These are phyloP conservation scores for Acyrthosiphon pisum DNA, from an alignment of 1,140 invertebrate species.

Conservation along the genomic window DNA sequence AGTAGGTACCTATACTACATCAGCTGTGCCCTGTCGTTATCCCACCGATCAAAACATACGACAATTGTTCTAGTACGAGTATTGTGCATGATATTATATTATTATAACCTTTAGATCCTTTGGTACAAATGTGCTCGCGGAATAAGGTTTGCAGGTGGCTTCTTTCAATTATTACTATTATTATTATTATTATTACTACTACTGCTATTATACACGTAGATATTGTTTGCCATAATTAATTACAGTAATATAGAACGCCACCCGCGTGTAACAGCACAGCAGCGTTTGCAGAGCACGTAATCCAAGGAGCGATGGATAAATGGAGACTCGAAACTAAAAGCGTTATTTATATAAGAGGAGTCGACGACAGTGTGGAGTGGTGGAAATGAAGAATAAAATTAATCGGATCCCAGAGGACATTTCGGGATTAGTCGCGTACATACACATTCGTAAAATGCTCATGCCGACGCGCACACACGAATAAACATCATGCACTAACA, in stretches of 20 bases:
- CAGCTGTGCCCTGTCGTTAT: not conserved
- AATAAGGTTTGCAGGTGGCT: not conserved
- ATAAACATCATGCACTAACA: not conserved
- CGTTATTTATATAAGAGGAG: slow-evolving; percentile 17
- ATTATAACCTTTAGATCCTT: not conserved
- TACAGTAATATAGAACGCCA: not conserved
- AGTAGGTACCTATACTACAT: not conserved
- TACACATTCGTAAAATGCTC: not conserved
- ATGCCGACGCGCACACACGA: not conserved
- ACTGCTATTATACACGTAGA: not conserved
- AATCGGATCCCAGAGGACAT: not conserved
- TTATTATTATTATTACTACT: not conserved
- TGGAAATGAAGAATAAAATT: not conserved
- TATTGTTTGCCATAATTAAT: slow-evolving; percentile 12
- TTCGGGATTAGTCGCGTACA: not conserved
- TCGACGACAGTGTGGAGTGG: not conserved
- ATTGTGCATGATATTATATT: not conserved
- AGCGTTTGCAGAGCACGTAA: slow-evolving; percentile 5
- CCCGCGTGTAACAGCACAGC: not conserved
- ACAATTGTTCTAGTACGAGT: not conserved
- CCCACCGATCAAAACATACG: not conserved
- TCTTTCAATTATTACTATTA: not conserved
- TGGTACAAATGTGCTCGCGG: not conserved
- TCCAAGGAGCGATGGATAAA: slow-evolving; percentile 1
- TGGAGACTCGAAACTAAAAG: not conserved